Percentiles rank a stretch among this genome's conserved stretches.
phyloP scores from a whole-genome alignment of 2,113 vertebrate genomes.

The human region GRCh38 chr1:217838501-217839000 shows the following conservation, averaged over 20 bases:
- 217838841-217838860: not conserved
- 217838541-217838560: not conserved
- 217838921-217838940: slow-evolving; percentile 21
- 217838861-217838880: not conserved
- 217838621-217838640: not conserved
- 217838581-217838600: not conserved
- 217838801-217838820: not conserved
- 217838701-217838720: slow-evolving; percentile 35
- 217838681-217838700: not conserved
- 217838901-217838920: not conserved
- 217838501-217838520: not conserved
- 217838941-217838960: not conserved
- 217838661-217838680: not conserved
- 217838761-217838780: not conserved
- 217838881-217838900: not conserved
- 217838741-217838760: not conserved
- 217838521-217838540: not conserved
- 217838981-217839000: slow-evolving; percentile 53
- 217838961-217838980: slow-evolving; percentile 28
- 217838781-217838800: not conserved
- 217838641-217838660: not conserved
- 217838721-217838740: not conserved
- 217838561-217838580: not conserved
- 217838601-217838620: not conserved
- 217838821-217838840: not conserved